A percentile compares a stretch with the other conserved stretches of the same genome.
phyloP scores from a whole-genome alignment of 2,797 vertebrate genomes.

The Tachyglossus aculeatus region DNA sequence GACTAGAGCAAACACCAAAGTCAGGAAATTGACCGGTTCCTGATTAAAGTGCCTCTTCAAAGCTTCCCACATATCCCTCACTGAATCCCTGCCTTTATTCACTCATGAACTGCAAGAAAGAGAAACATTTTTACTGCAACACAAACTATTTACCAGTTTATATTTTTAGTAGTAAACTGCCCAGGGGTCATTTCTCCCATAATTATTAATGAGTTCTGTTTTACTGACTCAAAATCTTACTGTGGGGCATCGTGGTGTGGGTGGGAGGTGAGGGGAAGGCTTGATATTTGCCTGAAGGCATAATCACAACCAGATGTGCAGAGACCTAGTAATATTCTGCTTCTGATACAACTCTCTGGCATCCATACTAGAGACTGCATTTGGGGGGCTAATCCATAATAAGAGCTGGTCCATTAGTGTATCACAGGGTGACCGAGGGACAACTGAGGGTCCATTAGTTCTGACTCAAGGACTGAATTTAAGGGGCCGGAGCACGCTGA shows the following conservation, averaged over 20 bases:
- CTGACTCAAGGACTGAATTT: no score
- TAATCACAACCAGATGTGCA: slow-evolving; percentile 64
- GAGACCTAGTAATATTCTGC: slow-evolving; percentile 56
- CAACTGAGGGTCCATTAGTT: slow-evolving; percentile 52
- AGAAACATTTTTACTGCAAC: slow-evolving; percentile 26
- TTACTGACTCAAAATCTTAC: slow-evolving; percentile 52
- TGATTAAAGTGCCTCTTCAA: neutral
- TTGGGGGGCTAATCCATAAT: slow-evolving; percentile 29
- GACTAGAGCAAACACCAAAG: no score
- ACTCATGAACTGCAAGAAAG: slow-evolving; percentile 23
- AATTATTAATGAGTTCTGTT: slow-evolving; percentile 64
- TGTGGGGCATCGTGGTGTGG: slow-evolving; percentile 35
- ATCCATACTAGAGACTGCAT: slow-evolving; percentile 17
- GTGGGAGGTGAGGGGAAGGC: neutral
- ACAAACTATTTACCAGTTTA: slow-evolving; percentile 59
- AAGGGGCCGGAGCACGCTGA: no score
- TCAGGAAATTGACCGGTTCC: neutral
- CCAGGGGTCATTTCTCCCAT: slow-evolving; percentile 45
- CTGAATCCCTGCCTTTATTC: slow-evolving; percentile 7
- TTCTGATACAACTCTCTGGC: slow-evolving; percentile 40
- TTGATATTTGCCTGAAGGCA: slow-evolving; percentile 62
- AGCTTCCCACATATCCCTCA: neutral
- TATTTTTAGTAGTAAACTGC: slow-evolving; percentile 49
- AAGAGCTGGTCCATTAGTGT: slow-evolving; percentile 28
- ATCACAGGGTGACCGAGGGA: neutral